Evolutionary conservation across 2,888 invertebrate genomes (phyloP), one percentile per base, ranked within the genome.

Genomic region (Acrobasis repandana): DNA sequence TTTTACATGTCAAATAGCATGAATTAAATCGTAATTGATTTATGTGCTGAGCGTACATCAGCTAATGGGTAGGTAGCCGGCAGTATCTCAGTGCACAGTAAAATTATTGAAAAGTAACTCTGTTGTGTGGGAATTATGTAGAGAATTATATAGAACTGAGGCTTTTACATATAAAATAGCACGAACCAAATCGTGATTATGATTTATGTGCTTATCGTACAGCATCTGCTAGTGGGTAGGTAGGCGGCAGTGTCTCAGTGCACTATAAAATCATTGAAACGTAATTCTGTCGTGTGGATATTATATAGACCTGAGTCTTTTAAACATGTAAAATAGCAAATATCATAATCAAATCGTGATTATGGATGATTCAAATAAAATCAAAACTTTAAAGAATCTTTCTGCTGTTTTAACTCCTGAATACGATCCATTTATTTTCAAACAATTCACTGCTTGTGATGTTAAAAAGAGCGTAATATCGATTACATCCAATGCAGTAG

Each of bases 181-280:
- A 38, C 18, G 15, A 54, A 54, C 54, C 38, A 38, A 36, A 38
- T 51, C 51, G 15, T 33, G 33, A 52, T 52, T n/a, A 52, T 52
- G 54, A 54, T 54, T 54, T 54, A 54, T 54, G 15, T 43, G 50
- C 43, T 38, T 57, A 61, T 52, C 61, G 56, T 51, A 63, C 58
- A 48, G 61, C 58, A 43, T 49, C 54, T 34, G 57, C 58, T 58
- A 58, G 38, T 58, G 9, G 49, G 58, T 58, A 58, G 58, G 79
- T 76, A 75, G 78, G 78, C 74, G 76, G 73, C 60, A 63, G 63
- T 63, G 73, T 73, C 76, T 77, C 72, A 77, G 73, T 36, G 36
- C 36, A 49, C 58, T 58, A 61, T 61, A 58, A 60, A 61, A 61
- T 65, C 63, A 58, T 60, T 60, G 60, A 58, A 58, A 56, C 60